A percentile compares a stretch with the other conserved stretches of the same genome.
Evolutionary conservation across 2,888 invertebrate genomes (phyloP).

Genomic region (Cheilosia urbana): DNA sequence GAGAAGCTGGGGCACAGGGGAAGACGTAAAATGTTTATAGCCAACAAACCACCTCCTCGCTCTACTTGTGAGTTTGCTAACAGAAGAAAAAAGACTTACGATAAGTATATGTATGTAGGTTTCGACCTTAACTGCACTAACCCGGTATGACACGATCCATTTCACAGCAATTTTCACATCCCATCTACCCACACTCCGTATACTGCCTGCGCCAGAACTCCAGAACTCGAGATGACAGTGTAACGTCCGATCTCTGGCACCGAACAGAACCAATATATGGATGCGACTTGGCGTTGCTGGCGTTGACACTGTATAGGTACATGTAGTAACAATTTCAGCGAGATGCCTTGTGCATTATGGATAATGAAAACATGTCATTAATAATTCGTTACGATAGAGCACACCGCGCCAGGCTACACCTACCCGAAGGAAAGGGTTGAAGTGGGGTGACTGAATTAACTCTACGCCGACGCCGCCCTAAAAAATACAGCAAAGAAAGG

Average conservation of each 20-base stretch:
- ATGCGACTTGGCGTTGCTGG: neutral
- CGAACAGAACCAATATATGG: neutral
- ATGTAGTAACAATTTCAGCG: constrained; percentile 64
- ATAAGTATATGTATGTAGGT: constrained; percentile 14
- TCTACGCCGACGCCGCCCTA: constrained; percentile 18
- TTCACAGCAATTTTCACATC: constrained; percentile 64
- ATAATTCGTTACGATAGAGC: constrained; percentile 72
- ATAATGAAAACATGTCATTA: constrained; percentile 75
- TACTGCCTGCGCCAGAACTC: constrained; percentile 8
- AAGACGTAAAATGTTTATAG: constrained; percentile 46
- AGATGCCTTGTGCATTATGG: constrained; percentile 74
- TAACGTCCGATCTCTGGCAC: constrained; percentile 46
- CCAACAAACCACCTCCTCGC: constrained; percentile 34
- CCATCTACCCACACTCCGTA: constrained; percentile 1
- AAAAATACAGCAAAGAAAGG: constrained; percentile 37
- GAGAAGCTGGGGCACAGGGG: constrained; percentile 2
- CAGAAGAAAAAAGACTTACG: neutral
- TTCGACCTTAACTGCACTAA: constrained; percentile 74
- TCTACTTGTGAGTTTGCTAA: constrained; percentile 4
- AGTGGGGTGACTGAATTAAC: constrained; percentile 38
- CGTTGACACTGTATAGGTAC: constrained; percentile 28
- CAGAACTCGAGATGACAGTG: constrained; percentile 29
- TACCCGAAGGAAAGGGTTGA: constrained; percentile 30
- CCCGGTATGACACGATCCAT: constrained; percentile 71
- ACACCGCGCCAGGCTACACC: constrained; percentile 35